Evolutionary conservation across 2,888 invertebrate genomes (phyloP), one percentile per base, ranked within the genome.

Genomic region (Mythimna lalbum): DNA sequence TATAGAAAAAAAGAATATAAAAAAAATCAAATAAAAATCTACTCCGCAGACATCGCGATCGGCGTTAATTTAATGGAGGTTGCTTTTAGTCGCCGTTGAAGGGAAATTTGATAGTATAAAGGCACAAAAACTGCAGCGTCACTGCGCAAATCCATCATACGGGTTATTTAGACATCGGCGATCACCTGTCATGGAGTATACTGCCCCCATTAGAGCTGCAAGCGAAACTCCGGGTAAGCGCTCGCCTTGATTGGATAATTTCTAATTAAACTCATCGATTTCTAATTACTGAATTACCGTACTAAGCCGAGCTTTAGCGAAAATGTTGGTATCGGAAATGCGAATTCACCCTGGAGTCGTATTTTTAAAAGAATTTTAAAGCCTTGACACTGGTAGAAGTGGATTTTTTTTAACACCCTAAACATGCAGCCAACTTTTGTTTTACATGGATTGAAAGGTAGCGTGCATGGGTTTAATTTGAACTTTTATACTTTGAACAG

Each of bases 21-120:
- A 36, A 60, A 69, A 56, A 65, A 23, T 31, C 23, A n/a, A 67
- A 75, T 66, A 53, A 74, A 75, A 56, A 70, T 60, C 12, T 27
- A 21, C 33, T 43, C 39, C 21, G 19, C 50, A 27, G 52, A 27
- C 21, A 43, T 33, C 31, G 43, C 7, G 4, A 4, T 66, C 49
- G 69, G 73, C 55, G 64, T 76, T 83, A 87, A 89, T 88, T 90
- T 87, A 86, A 90, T 90, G 81, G 87, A 87, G 88, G 75, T 83
- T 85, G 80, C 87, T 88, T 89, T 84, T 74, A 81, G 68, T 72
- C 69, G 71, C 63, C 83, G 81, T 85, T 71, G 76, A 86, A 80
- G 63, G 93, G 91, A 94, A 93, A 92, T 92, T 91, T 85, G 88
- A 91, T 93, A 86, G 91, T 89, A 88, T 88, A 83, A 85, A 84